These are phyloP conservation scores for Leptopilina boulardi DNA, from an alignment of 1,140 invertebrate genomes.

Conservation along the genomic window DNA sequence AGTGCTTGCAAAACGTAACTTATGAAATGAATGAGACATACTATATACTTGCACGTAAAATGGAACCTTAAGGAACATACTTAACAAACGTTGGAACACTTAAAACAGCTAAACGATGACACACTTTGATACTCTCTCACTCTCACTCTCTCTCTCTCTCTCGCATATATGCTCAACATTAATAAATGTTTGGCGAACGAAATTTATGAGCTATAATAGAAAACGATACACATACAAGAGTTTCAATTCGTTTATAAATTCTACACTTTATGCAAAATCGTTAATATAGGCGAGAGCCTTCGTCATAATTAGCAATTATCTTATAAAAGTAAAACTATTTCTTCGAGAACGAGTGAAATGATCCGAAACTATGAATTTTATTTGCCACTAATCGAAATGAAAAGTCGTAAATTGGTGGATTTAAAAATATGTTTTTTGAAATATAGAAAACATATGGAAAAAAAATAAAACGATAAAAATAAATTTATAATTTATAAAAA, in stretches of 20 bases:
- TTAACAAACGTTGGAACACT: conserved; percentile 7
- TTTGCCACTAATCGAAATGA: no score
- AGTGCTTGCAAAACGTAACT: conserved; percentile 24
- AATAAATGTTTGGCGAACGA: not conserved
- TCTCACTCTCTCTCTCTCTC: no score
- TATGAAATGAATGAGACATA: conserved; percentile 32
- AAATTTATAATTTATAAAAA: no score
- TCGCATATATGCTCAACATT: not conserved
- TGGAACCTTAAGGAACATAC: not conserved
- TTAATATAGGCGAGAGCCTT: not conserved
- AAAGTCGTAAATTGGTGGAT: no score
- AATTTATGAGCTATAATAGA: not conserved
- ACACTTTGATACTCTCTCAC: conserved; percentile 11
- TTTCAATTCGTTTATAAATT: conserved; percentile 10
- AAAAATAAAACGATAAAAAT: no score
- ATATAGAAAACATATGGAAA: no score
- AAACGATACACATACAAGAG: no score
- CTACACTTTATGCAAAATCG: not conserved
- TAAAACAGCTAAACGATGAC: conserved; percentile 23
- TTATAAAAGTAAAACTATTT: conserved; percentile 9
- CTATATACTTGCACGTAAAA: conserved; percentile 15
- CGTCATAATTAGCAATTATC: not conserved
- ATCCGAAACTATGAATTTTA: not conserved
- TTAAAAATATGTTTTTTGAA: no score
- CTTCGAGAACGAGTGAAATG: not conserved